Evolutionary conservation across 2,113 vertebrate genomes (phyloP).

Genomic region (Menura novaehollandiae): DNA sequence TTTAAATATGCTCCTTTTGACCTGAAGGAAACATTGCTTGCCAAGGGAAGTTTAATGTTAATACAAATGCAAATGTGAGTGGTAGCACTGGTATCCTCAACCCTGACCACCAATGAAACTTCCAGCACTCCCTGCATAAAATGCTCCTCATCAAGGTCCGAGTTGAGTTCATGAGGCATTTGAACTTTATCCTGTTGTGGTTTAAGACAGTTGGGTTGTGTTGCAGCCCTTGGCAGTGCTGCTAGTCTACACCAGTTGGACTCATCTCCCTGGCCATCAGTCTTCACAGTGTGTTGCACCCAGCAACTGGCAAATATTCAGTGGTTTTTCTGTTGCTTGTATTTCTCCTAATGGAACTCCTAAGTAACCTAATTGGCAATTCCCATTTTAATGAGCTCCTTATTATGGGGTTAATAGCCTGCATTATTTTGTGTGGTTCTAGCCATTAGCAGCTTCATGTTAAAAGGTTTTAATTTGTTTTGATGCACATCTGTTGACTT

Average conservation of each 20-base stretch:
- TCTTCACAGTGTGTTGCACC: neutral
- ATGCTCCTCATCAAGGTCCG: neutral
- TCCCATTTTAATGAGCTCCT: slow-evolving; percentile 50
- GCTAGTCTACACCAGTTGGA: neutral
- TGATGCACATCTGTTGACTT: slow-evolving; percentile 42
- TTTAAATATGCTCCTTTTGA: neutral
- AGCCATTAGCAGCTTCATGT: slow-evolving; percentile 14
- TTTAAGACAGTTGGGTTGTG: neutral
- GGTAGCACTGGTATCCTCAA: neutral
- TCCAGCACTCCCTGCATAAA: neutral
- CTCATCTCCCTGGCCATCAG: neutral
- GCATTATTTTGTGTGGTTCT: slow-evolving; percentile 19
- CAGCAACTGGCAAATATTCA: neutral
- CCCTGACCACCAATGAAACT: neutral
- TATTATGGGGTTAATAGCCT: slow-evolving; percentile 43
- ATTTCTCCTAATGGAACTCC: slow-evolving; percentile 12
- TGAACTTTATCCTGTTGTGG: neutral
- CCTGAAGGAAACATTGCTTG: neutral
- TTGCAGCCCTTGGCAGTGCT: neutral
- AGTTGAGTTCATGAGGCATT: neutral
- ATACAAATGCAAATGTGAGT: neutral
- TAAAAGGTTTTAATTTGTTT: slow-evolving; percentile 45
- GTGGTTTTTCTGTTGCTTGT: neutral
- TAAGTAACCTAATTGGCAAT: slow-evolving; percentile 36
- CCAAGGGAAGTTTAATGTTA: neutral